These are phyloP conservation scores for Geotrupes spiniger DNA, from an alignment of 2,888 invertebrate genomes.

Conservation along the genomic window DNA sequence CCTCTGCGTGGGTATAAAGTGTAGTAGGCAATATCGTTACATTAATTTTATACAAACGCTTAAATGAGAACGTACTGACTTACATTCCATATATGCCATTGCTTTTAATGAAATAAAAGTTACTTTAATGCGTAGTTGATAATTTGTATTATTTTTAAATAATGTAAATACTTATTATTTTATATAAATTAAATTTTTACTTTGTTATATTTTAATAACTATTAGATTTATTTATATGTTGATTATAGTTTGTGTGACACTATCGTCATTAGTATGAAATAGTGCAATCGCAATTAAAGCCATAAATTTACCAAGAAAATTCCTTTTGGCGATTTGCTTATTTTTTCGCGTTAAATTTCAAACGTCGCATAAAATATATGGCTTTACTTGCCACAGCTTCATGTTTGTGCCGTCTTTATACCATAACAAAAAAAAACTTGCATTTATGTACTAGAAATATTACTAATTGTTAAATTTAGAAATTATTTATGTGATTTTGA, in stretches of 20 bases:
- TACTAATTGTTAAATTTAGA: conserved; percentile 46
- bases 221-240: conserved; percentile 9
- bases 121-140: conserved; percentile 3
- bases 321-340: conserved; percentile 20
- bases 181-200: conserved; percentile 9
- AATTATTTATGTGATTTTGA: conserved; percentile 48
- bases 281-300: conserved; percentile 13
- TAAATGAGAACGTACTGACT: conserved; percentile 30
- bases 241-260: conserved; percentile 4
- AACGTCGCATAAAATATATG: background rate
- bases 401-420: conserved; percentile 45
- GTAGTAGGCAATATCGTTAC: conserved; percentile 43
- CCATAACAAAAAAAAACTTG: conserved; percentile 31
- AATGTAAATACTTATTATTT: conserved; percentile 15
- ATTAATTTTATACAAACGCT: conserved; percentile 34
- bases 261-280: conserved; percentile 9
- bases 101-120: conserved; percentile 11
- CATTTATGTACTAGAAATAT: conserved; percentile 46
- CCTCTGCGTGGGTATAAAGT: conserved; percentile 37
- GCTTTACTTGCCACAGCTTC: conserved; percentile 33
- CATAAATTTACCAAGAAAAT: background rate
- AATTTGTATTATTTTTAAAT: conserved; percentile 14
- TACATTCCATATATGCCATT: conserved; percentile 38
- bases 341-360: no score
- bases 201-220: conserved; percentile 20